phyloP scores from a whole-genome alignment of 2,113 vertebrate species.

The Nematolebias whitei region DNA sequence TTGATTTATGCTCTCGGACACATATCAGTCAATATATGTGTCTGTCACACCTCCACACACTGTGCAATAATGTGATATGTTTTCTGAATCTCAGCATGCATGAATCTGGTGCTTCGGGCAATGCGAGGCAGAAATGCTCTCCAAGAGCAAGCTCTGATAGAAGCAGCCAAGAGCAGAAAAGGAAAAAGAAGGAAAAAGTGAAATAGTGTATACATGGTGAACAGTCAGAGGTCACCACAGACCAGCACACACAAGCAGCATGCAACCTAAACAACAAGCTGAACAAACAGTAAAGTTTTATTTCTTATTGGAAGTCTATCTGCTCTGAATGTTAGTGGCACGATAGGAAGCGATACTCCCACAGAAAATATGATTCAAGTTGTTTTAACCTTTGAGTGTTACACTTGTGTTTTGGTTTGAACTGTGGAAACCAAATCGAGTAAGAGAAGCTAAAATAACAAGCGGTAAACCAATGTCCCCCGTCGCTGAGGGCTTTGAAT shows the following conservation, averaged over 20 bases:
- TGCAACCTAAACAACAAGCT: slow-evolving; percentile 42
- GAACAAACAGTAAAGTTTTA: slow-evolving; percentile 46
- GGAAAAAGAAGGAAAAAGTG: too few relatives aligned
- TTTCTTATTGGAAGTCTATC: slow-evolving; percentile 8
- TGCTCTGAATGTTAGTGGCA: slow-evolving; percentile 1
- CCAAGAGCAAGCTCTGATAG: slow-evolving; percentile 13
- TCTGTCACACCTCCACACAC: slow-evolving; percentile 1
- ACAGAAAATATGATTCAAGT: too few relatives aligned
- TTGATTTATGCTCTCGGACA: slow-evolving; percentile 2
- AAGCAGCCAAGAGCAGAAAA: slow-evolving; percentile 30
- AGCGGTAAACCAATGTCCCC: too few relatives aligned
- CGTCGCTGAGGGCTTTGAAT: too few relatives aligned
- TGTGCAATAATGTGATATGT: slow-evolving; percentile 4
- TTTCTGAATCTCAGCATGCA: slow-evolving; percentile 8
- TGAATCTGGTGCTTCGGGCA: slow-evolving; percentile 9
- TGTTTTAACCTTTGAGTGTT: too few relatives aligned
- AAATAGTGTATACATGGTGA: too few relatives aligned
- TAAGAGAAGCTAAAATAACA: too few relatives aligned
- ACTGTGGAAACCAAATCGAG: too few relatives aligned
- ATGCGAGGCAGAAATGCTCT: slow-evolving; percentile 10
- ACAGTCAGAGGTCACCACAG: slow-evolving; percentile 45
- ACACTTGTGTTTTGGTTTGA: too few relatives aligned
- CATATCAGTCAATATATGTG: background rate
- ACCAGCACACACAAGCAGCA: slow-evolving; percentile 32
- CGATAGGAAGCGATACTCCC: too few relatives aligned